These are phyloP conservation scores for Drosophila greeni DNA, from an alignment of 2,888 invertebrate species.

Conservation along the genomic window DNA sequence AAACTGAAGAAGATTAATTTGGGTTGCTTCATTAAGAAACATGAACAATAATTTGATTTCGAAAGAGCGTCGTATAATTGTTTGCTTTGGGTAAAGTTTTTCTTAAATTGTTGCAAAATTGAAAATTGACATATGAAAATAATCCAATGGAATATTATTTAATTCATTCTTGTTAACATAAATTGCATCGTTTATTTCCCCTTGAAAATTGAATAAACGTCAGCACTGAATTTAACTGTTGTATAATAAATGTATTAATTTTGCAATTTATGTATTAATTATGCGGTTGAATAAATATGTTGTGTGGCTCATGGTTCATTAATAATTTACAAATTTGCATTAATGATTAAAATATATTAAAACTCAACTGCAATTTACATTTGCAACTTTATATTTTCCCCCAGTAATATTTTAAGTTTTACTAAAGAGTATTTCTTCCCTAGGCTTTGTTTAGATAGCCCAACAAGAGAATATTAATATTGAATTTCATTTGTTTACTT, in stretches of 20 bases:
- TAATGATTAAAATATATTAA: not conserved
- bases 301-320: not conserved
- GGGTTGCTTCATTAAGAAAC: not conserved
- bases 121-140: not conserved
- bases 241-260: not conserved
- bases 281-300: not conserved
- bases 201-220: constrained; percentile 7
- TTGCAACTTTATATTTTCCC: not conserved
- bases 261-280: not conserved
- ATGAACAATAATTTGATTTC: not conserved
- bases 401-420: not conserved
- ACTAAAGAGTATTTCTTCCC: not conserved
- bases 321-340: not conserved
- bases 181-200: not conserved
- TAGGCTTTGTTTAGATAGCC: constrained; percentile 4
- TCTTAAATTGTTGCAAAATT: not conserved
- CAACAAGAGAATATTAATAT: constrained; percentile 24
- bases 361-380: not conserved
- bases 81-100: not conserved
- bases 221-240: not conserved
- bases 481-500: constrained; percentile 12
- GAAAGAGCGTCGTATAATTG: not conserved
- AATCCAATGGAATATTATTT: not conserved
- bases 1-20: constrained; percentile 20
- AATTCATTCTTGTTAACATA: constrained; percentile 1